phyloP scores from a whole-genome alignment of 2,113 vertebrate genomes.

The Paradoxurus hermaphroditus region DNA sequence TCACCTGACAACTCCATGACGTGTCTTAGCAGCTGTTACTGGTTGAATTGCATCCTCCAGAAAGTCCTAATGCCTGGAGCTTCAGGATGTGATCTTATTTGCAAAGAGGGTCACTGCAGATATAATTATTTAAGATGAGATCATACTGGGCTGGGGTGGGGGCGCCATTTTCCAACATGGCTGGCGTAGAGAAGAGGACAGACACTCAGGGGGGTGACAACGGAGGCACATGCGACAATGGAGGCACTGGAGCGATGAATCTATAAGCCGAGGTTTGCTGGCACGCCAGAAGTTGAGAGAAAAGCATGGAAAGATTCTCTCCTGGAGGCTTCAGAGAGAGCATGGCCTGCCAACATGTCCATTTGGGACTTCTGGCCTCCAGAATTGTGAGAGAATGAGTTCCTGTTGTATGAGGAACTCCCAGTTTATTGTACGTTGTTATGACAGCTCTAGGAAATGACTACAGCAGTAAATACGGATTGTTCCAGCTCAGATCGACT shows the following conservation, averaged over 20 bases:
- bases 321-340: background rate
- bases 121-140: background rate
- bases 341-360: background rate
- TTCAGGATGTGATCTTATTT: background rate
- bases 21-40: background rate
- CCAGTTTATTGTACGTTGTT: background rate
- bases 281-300: background rate
- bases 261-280: background rate
- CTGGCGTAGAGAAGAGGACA: background rate
- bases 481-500: background rate
- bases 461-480: too few relatives aligned
- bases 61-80: background rate
- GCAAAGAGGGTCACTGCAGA: background rate
- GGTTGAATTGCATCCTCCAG: background rate
- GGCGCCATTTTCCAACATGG: background rate
- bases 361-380: background rate
- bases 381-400: background rate
- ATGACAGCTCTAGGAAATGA: background rate
- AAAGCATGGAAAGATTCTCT: background rate
- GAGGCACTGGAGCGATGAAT: background rate
- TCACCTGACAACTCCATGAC: background rate
- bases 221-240: background rate
- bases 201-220: background rate
- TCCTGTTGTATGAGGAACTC: background rate
- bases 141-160: background rate